Conservation (phyloP, 2,888 invertebrate species). For the Crioceris asparagi region DNA sequence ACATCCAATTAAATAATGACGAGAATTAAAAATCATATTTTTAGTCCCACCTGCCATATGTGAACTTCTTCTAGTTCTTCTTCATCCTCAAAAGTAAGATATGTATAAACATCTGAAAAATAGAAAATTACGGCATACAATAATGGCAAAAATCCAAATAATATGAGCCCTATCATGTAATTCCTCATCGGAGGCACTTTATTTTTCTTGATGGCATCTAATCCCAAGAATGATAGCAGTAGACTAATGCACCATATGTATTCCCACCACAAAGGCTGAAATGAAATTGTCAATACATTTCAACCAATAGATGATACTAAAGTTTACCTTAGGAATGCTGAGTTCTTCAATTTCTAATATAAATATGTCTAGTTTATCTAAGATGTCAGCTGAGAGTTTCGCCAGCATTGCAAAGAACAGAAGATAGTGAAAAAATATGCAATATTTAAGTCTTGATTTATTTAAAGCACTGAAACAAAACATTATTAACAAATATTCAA, state of each 20-base stretch:
- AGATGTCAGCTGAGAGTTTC: constrained; percentile 82
- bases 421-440: constrained; percentile 87
- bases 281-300: constrained; percentile 8
- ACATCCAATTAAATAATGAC: constrained; percentile 2
- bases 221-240: constrained; percentile 70
- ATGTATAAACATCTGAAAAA: constrained; percentile 73
- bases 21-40: background rate
- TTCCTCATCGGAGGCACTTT: constrained; percentile 62
- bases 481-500: constrained; percentile 17
- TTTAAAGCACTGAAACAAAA: constrained; percentile 75
- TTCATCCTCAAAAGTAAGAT: constrained; percentile 56
- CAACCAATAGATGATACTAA: background rate
- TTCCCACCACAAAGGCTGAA: constrained; percentile 81
- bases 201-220: constrained; percentile 79
- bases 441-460: constrained; percentile 90
- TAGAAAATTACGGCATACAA: constrained; percentile 74
- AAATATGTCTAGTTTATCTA: constrained; percentile 88
- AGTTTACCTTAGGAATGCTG: constrained; percentile 64
- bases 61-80: constrained; percentile 49
- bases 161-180: constrained; percentile 68
- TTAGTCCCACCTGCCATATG: constrained; percentile 63
- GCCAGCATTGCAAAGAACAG: constrained; percentile 84
- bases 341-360: constrained; percentile 89
- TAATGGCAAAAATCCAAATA: constrained; percentile 73
- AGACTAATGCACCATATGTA: constrained; percentile 85